Evolutionary conservation across 2,888 invertebrate genomes (phyloP), one percentile per base, ranked within the genome.

Genomic region (Sinodicranocentrus sp.): DNA sequence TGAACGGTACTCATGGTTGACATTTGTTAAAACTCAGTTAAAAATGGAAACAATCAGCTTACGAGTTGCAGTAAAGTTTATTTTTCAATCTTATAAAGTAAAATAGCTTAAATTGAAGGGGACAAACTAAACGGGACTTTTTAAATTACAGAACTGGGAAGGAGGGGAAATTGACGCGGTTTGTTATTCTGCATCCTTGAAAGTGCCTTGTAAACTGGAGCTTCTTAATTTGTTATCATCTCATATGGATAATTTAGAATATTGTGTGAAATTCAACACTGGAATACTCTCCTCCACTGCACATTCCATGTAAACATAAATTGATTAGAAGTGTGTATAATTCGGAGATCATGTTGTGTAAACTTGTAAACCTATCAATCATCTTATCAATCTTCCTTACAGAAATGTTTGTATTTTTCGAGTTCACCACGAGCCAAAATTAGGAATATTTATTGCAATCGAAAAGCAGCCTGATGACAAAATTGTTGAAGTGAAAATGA

Each of bases 121-220:
- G n/a, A n/a, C n/a, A n/a, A n/a, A n/a, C n/a, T n/a, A n/a, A n/a
- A n/a, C n/a, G n/a, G n/a, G n/a, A n/a, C n/a, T n/a, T n/a, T n/a
- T n/a, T n/a, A n/a, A 15, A 59, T 61, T 65, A 17, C 57, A 82
- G 82, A 82, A 82, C 21, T 75, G 82, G 70, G 54, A 84, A 23
- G 19, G 63, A 17, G 43, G 26, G 43, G 71, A 71, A 57, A 57
- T 73, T 21, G 87, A 85, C 19, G 84, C 82, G 43, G 25, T 44
- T 0, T 76, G 72, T 13, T 87, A 87, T 33, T 73, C 82, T 1
- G 78, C 77, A 5, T 84, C 85, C 1, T 26, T 87, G 1, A 85
- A 85, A 75, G 77, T 87, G 33, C 87, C 87, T 2, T 57, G 63
- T 8, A 84, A 84, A 54, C 75, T 68, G 33, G 87, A 85, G 26